A percentile compares a stretch with the other conserved stretches of the same genome.
These are phyloP conservation scores for Folsomia candida DNA, from an alignment of 2,888 invertebrate species.

Conservation along the genomic window DNA sequence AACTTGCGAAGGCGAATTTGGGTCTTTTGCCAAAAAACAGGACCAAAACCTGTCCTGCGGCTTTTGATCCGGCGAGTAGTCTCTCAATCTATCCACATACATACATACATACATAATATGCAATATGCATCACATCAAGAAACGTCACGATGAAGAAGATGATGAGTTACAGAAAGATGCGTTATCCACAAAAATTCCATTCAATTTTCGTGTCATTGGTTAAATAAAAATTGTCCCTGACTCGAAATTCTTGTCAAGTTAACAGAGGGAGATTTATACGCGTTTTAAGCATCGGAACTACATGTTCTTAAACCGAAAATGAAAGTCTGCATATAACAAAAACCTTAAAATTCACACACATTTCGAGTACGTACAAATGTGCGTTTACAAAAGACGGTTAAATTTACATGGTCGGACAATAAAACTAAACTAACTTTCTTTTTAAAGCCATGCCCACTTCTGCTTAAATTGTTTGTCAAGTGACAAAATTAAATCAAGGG, in stretches of 20 bases:
- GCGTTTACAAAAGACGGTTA: background rate
- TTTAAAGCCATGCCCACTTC: background rate
- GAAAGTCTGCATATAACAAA: background rate
- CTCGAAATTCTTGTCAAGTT: no score
- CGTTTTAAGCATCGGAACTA: no score
- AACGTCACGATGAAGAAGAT: background rate
- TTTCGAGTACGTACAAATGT: no score
- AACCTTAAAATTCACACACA: background rate
- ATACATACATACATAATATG: no score
- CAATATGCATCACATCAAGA: no score
- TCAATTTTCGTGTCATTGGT: background rate
- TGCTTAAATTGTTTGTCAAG: no score
- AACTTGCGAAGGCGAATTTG: slow-evolving; percentile 12
- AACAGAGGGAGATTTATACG: no score
- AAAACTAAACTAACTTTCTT: background rate
- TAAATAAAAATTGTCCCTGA: background rate
- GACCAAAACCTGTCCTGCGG: slow-evolving; percentile 14
- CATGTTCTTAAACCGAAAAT: no score
- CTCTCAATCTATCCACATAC: background rate
- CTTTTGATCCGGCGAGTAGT: background rate
- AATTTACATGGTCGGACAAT: background rate
- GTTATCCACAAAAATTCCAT: background rate
- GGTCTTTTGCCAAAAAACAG: slow-evolving; percentile 16
- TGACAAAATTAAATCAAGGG: background rate
- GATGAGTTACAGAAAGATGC: background rate